These are phyloP conservation scores for Morone chrysops DNA, from an alignment of 2,113 vertebrate species.

Conservation along the genomic window DNA sequence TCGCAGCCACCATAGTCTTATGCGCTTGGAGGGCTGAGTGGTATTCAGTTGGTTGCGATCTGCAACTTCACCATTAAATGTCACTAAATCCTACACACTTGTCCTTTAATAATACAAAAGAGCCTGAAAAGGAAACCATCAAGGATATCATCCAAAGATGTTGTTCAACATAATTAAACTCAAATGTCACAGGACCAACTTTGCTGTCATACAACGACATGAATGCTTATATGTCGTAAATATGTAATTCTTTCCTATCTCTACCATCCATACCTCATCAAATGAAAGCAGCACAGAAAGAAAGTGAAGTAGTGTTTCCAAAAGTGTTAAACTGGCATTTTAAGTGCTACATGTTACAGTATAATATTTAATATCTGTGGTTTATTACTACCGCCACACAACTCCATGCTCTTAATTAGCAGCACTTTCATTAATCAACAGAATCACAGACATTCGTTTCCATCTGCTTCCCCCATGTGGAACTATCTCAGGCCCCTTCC, in stretches of 20 bases:
- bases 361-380: neutral
- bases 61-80: too few species aligned
- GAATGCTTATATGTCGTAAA: neutral
- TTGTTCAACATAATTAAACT: neutral
- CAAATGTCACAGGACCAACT: neutral
- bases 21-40: too few species aligned
- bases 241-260: neutral
- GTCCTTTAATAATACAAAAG: too few species aligned
- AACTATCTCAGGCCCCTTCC: neutral
- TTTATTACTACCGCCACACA: neutral
- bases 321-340: neutral
- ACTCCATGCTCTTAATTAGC: neutral
- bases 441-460: conserved; percentile 1
- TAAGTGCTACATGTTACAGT: neutral
- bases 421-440: neutral
- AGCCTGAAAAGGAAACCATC: too few species aligned
- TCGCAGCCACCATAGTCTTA: too few species aligned
- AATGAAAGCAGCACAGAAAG: neutral
- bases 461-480: conserved; percentile 1
- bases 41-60: too few species aligned
- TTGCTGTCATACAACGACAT: neutral
- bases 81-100: too few species aligned
- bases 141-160: too few species aligned
- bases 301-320: neutral
- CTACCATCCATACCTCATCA: neutral